Evolutionary conservation across 37 sponge, comb jelly and placozoan species (phyloP).

Genomic region (Oscarella lobularis): DNA sequence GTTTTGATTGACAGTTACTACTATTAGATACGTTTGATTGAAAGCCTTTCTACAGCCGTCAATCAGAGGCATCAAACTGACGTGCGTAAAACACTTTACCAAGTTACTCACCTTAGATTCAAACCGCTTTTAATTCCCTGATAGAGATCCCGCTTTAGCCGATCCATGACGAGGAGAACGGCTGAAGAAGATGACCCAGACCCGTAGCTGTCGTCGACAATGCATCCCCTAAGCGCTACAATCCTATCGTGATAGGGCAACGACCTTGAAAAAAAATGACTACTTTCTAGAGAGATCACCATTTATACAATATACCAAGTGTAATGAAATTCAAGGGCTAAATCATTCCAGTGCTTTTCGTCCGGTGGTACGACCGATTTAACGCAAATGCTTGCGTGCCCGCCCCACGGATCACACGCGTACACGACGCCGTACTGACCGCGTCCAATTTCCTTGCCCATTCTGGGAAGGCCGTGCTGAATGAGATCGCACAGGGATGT

Average conservation of each 20-base stretch:
- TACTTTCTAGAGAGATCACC: not conserved
- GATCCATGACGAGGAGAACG: conserved; percentile 87
- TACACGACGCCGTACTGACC: conserved; percentile 99
- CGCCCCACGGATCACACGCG: conserved; percentile 87
- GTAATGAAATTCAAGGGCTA: conserved; percentile 98
- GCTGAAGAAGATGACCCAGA: conserved; percentile 31
- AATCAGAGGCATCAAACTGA: too few species aligned
- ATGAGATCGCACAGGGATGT: conserved; percentile 73
- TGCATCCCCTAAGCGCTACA: conserved; percentile 73
- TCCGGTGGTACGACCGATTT: conserved; percentile 95
- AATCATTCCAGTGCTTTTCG: conserved; percentile 97
- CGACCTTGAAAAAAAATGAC: conserved; percentile 26
- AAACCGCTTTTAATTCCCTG: conserved; percentile 67
- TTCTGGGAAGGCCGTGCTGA: conserved; percentile 74
- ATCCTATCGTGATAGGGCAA: conserved; percentile 80
- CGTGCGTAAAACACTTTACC: too few species aligned
- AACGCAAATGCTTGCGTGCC: conserved; percentile 69
- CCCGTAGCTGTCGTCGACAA: conserved; percentile 65
- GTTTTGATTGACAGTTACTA: too few species aligned
- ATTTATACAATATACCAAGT: conserved; percentile 50
- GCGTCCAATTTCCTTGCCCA: conserved; percentile 73
- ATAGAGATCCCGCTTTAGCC: conserved; percentile 82
- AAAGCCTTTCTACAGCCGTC: too few species aligned
- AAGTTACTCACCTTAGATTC: not conserved
- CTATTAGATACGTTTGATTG: too few species aligned